Conservation (phyloP, 2,797 vertebrate species). For the Tragopan temminckii region DNA sequence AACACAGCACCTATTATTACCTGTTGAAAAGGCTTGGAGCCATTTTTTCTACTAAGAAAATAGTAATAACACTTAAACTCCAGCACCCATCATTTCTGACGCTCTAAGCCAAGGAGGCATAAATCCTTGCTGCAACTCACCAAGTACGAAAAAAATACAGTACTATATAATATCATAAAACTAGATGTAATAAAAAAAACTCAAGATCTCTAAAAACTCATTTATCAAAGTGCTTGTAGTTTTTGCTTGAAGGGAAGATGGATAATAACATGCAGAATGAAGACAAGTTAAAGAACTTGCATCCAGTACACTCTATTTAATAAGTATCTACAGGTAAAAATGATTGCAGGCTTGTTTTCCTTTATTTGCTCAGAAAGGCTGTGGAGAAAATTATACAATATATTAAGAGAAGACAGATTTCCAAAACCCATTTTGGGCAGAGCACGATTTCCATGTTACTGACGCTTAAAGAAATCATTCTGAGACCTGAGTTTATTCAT, state of each 20-base stretch:
- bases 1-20: background rate
- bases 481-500: background rate
- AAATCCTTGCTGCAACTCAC: constrained; percentile 22
- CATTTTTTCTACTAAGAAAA: rapidly evolving
- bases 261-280: constrained; percentile 32
- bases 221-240: constrained; percentile 9
- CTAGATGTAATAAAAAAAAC: constrained; percentile 17
- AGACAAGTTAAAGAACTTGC: background rate
- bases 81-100: background rate
- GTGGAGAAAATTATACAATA: background rate
- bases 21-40: constrained; percentile 19
- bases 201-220: constrained; percentile 24
- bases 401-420: background rate
- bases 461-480: background rate
- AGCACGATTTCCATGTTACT: background rate
- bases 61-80: constrained; percentile 8
- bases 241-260: constrained; percentile 26
- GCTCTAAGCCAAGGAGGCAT: background rate
- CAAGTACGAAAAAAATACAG: constrained; percentile 38
- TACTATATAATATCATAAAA: constrained; percentile 16
- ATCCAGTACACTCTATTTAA: background rate
- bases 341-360: background rate
- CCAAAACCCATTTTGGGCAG: background rate
- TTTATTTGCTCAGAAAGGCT: background rate
- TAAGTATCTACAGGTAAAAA: constrained; percentile 27